Conservation (phyloP, 92 coral and sea anemone genomes). For the Desmophyllum pertusum region DNA sequence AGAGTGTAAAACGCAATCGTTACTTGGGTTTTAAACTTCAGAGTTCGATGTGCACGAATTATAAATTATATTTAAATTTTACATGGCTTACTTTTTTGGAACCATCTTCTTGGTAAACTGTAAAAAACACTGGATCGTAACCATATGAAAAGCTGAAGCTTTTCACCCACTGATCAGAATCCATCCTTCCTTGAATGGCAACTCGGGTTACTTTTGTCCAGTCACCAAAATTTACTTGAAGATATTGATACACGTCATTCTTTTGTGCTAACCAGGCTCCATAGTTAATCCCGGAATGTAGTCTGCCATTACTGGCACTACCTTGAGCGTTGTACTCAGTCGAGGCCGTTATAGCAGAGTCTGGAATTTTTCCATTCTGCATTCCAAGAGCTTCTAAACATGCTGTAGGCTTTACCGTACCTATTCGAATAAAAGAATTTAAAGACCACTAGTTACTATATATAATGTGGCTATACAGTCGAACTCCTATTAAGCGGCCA, state of each 20-base stretch:
- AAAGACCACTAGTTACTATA: no score
- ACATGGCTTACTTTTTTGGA: not conserved
- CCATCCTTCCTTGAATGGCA: not conserved
- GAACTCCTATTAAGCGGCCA: no score
- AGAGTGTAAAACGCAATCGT: no score
- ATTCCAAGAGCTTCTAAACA: not conserved
- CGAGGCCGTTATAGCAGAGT: not conserved
- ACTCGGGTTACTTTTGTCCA: not conserved
- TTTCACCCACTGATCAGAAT: not conserved
- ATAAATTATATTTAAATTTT: no score
- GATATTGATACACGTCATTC: not conserved
- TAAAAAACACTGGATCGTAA: not conserved
- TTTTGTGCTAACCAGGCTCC: not conserved
- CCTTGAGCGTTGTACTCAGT: not conserved
- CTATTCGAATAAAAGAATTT: not conserved
- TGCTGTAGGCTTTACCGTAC: not conserved
- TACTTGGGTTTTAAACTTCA: no score
- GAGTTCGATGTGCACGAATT: no score
- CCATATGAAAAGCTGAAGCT: not conserved
- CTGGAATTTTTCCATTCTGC: not conserved
- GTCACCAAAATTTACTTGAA: not conserved
- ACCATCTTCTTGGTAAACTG: not conserved
- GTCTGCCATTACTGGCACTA: not conserved
- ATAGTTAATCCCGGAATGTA: not conserved
- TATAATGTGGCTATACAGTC: no score